Evolutionary conservation across 2,888 invertebrate genomes (phyloP).

Genomic region (Salpingus planirostris): DNA sequence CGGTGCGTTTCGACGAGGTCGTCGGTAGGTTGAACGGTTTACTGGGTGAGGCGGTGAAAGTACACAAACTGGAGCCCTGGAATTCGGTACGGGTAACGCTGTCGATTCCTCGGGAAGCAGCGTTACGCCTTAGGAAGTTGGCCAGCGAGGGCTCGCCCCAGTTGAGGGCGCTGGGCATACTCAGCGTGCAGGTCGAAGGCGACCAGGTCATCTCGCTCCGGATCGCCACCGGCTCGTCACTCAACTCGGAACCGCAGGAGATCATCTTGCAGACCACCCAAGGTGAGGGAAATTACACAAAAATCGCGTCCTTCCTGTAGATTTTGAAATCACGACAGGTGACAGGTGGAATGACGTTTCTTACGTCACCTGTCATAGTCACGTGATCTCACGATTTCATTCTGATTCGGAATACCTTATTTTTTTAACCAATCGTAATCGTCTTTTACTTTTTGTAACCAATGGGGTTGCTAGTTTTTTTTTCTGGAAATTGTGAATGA

Average conservation of each 20-base stretch:
- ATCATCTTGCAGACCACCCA: slow-evolving; percentile 53
- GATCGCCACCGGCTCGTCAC: slow-evolving; percentile 47
- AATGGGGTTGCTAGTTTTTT: no score
- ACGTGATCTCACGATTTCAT: no score
- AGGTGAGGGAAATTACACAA: slow-evolving; percentile 26
- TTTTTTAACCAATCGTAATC: no score
- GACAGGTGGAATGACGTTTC: no score
- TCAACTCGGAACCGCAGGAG: slow-evolving; percentile 62
- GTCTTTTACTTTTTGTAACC: no score
- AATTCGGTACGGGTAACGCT: slow-evolving; percentile 96
- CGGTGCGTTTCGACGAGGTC: slow-evolving; percentile 67
- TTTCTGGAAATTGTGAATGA: no score
- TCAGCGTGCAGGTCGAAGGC: slow-evolving; percentile 90
- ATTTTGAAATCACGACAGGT: neutral
- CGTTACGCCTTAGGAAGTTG: slow-evolving; percentile 79
- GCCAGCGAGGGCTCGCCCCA: slow-evolving; percentile 86
- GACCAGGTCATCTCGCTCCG: slow-evolving; percentile 70
- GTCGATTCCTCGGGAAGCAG: slow-evolving; percentile 94
- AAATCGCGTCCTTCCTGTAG: neutral
- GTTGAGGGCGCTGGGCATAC: slow-evolving; percentile 84
- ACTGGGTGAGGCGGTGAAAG: slow-evolving; percentile 51
- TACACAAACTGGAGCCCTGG: slow-evolving; percentile 91
- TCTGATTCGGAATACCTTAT: no score
- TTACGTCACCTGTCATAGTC: no score
- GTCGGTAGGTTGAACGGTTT: slow-evolving; percentile 70